A percentile compares a stretch with the other conserved stretches of the same genome.
Conservation (phyloP, 1,140 invertebrate species). For the Halesus radiatus region DNA sequence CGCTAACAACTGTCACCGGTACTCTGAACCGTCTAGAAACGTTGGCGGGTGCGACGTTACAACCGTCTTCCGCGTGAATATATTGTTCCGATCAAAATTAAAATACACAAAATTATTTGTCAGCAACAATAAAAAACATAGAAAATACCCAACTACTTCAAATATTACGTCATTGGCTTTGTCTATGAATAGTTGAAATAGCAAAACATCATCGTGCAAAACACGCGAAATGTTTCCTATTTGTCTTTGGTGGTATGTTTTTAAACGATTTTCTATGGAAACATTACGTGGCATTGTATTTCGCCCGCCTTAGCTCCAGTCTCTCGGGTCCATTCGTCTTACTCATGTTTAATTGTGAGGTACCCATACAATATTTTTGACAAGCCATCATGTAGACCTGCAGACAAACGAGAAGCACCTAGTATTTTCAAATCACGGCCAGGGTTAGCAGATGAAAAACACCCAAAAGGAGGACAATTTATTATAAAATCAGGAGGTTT, state of each 20-base stretch:
- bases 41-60: too few species aligned
- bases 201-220: not conserved
- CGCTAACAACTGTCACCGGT: too few species aligned
- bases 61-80: too few species aligned
- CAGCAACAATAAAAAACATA: too few species aligned
- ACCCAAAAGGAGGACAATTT: too few species aligned
- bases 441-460: not conserved
- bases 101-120: too few species aligned
- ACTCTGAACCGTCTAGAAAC: too few species aligned
- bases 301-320: not conserved
- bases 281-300: not conserved
- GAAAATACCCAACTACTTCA: too few species aligned
- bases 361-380: not conserved
- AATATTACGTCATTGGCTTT: too few species aligned
- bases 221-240: not conserved
- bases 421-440: not conserved
- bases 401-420: not conserved
- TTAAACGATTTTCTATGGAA: not conserved
- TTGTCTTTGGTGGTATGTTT: not conserved
- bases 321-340: not conserved
- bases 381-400: not conserved
- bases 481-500: too few species aligned
- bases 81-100: too few species aligned
- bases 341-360: not conserved
- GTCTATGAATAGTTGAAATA: too few species aligned